A percentile compares a stretch with the other conserved stretches of the same genome.
These are phyloP conservation scores for Ptyas mucosa DNA, from an alignment of 2,113 vertebrate genomes.

Conservation along the genomic window DNA sequence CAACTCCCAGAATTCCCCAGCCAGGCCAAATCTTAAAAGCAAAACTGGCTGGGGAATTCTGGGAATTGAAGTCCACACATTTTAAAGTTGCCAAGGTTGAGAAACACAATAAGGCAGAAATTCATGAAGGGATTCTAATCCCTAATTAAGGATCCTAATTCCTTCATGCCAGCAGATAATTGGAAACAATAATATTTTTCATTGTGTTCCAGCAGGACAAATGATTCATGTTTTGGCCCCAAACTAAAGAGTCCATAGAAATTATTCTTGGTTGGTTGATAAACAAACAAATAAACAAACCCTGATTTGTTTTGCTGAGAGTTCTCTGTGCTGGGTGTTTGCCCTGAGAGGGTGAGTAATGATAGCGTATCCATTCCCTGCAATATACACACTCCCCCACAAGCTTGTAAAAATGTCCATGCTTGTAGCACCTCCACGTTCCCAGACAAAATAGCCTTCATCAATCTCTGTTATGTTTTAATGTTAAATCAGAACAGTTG, in stretches of 20 bases:
- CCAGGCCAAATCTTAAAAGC: not conserved
- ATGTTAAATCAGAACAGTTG: not conserved
- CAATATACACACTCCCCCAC: not conserved
- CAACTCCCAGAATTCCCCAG: too few relatives aligned
- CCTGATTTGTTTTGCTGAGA: not conserved
- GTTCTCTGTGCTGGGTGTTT: not conserved
- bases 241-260: not conserved
- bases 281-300: not conserved
- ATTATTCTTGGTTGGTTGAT: not conserved
- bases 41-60: not conserved
- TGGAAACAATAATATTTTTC: not conserved
- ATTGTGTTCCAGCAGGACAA: not conserved
- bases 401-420: not conserved
- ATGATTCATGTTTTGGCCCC: not conserved
- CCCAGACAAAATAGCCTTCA: not conserved
- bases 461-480: not conserved
- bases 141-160: not conserved
- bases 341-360: not conserved
- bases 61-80: not conserved
- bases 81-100: not conserved
- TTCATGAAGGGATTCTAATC: not conserved
- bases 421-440: not conserved
- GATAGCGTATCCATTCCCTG: not conserved
- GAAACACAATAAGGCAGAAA: not conserved
- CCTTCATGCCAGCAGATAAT: not conserved